Evolutionary conservation across 2,797 vertebrate genomes (phyloP).

Genomic region (Threskiornis aethiopicus): DNA sequence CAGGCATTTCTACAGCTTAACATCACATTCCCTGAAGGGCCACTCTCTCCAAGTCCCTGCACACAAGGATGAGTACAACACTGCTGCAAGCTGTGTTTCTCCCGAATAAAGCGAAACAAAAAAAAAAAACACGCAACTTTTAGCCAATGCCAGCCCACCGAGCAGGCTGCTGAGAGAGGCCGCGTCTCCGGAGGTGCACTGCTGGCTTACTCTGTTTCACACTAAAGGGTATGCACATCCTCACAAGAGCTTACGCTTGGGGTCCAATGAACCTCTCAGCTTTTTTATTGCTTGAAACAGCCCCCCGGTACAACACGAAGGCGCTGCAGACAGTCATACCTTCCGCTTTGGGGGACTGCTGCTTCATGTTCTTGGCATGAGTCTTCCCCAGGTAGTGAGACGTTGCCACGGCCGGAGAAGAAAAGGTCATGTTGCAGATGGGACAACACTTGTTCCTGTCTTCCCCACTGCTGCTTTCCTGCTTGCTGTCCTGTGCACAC

Average conservation of each 20-base stretch:
- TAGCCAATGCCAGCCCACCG: not conserved
- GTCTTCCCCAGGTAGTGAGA: conserved; percentile 97
- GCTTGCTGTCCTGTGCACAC: conserved; percentile 65
- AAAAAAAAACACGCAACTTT: fast-evolving
- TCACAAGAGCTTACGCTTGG: not conserved
- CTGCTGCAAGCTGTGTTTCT: not conserved
- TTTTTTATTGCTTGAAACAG: not conserved
- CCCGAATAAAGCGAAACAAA: not conserved
- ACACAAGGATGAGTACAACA: not conserved
- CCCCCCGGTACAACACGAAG: fast-evolving
- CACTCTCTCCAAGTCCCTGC: not conserved
- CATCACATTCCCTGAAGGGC: not conserved
- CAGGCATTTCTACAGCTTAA: not conserved
- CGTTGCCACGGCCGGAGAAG: conserved; percentile 89
- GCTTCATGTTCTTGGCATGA: conserved; percentile 93
- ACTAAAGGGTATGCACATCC: not conserved
- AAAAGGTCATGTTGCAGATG: conserved; percentile 96
- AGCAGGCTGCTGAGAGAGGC: not conserved
- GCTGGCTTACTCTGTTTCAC: not conserved
- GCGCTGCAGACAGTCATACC: conserved; percentile 69
- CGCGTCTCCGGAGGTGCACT: not conserved
- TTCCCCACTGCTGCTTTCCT: conserved; percentile 81
- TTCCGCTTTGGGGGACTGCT: conserved; percentile 77
- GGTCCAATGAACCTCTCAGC: not conserved
- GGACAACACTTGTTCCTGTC: conserved; percentile 89